Conservation (phyloP, 2,113 vertebrate species). For the Xiphorhynchus elegans region DNA sequence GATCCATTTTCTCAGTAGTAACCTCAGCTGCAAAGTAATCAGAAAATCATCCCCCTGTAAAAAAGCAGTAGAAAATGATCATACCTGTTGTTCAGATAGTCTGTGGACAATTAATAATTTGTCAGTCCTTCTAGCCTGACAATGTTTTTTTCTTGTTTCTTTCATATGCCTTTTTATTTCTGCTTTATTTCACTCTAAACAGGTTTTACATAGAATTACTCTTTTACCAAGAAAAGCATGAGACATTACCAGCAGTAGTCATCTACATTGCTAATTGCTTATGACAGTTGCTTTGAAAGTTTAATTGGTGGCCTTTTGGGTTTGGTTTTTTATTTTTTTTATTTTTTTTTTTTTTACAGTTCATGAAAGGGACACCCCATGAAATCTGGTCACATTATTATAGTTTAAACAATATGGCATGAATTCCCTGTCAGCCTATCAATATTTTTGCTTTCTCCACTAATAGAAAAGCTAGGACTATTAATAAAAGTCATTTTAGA, state of each 20-base stretch:
- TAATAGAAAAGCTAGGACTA: background rate
- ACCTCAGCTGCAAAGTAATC: background rate
- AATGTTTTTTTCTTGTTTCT: background rate
- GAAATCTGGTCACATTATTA: background rate
- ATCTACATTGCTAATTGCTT: background rate
- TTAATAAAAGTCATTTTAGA: background rate
- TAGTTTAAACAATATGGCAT: background rate
- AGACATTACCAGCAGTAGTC: background rate
- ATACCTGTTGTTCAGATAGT: background rate
- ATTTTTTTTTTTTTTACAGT: no score
- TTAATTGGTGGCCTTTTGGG: background rate
- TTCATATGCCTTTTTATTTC: background rate
- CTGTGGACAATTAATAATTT: background rate
- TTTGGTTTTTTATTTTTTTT: no score
- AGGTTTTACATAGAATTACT: background rate
- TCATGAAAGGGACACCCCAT: background rate
- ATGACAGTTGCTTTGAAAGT: background rate
- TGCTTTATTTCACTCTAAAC: background rate
- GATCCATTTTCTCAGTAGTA: background rate
- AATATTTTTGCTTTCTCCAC: background rate
- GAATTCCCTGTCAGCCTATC: background rate
- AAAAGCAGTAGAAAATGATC: background rate
- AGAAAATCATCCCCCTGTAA: background rate
- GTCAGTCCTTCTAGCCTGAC: background rate
- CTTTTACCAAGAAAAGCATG: background rate